Percentiles rank a stretch among this genome's conserved stretches.
Conservation (phyloP, 92 coral and sea anemone species). For the Pocillopora grandis region DNA sequence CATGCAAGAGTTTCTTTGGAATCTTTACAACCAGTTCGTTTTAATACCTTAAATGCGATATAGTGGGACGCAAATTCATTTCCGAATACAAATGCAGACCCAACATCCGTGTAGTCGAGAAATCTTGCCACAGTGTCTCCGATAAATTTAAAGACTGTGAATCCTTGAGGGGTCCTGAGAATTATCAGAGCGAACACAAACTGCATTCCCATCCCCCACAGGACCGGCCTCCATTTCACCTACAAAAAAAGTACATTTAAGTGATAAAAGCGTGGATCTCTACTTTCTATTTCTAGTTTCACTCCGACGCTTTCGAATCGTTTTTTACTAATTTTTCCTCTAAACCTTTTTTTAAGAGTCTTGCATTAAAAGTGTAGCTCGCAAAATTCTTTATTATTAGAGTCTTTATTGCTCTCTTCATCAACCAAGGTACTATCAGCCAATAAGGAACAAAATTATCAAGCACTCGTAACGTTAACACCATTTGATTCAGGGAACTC, state of each 20-base stretch:
- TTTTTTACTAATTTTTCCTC: too few species aligned
- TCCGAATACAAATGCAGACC: slow-evolving; percentile 93
- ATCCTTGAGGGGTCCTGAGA: slow-evolving; percentile 83
- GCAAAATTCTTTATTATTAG: too few species aligned
- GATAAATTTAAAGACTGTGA: slow-evolving; percentile 72
- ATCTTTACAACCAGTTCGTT: not conserved
- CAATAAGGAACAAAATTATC: too few species aligned
- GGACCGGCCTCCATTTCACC: slow-evolving; percentile 92
- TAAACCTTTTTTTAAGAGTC: too few species aligned
- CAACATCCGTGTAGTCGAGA: slow-evolving; percentile 82
- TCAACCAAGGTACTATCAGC: too few species aligned
- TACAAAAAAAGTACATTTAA: slow-evolving; percentile 9
- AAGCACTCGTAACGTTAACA: too few species aligned
- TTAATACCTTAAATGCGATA: slow-evolving; percentile 88
- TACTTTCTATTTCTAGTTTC: too few species aligned
- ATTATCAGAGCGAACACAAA: slow-evolving; percentile 87
- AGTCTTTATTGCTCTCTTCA: not conserved
- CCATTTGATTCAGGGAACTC: too few species aligned
- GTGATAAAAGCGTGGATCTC: too few species aligned
- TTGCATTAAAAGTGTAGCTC: too few species aligned
- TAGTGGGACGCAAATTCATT: slow-evolving; percentile 53
- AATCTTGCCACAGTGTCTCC: slow-evolving; percentile 76
- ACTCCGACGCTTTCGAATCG: too few species aligned
- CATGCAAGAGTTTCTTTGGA: not conserved
- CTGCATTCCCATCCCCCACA: slow-evolving; percentile 92